These are phyloP conservation scores for Odobenus rosmarus DNA, from an alignment of 2,113 vertebrate genomes.

Conservation along the genomic window DNA sequence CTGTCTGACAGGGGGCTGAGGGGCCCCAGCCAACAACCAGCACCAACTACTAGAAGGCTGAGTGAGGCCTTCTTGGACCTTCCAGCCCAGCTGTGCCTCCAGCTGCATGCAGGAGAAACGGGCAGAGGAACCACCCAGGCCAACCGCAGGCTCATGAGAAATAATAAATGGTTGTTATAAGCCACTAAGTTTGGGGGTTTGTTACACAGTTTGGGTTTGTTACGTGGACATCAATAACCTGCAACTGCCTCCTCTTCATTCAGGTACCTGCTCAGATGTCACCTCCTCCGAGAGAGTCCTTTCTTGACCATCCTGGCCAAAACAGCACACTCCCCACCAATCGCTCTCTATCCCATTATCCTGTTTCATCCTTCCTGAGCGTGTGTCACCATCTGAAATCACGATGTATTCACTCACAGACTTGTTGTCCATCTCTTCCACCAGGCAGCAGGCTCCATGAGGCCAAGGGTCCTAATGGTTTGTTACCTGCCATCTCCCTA, in stretches of 20 bases:
- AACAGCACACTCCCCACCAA: not conserved
- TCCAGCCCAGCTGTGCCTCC: not conserved
- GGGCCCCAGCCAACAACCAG: not conserved
- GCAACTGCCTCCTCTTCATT: not conserved
- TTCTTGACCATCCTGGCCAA: not conserved
- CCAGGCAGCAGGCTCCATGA: not conserved
- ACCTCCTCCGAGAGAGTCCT: not conserved
- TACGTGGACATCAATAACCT: not conserved
- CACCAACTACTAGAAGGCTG: not conserved
- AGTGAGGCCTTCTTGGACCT: not conserved
- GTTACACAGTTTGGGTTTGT: not conserved
- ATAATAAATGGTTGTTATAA: not conserved
- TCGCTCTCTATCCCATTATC: not conserved
- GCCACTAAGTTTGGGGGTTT: not conserved
- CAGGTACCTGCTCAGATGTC: not conserved
- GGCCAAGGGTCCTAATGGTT: not conserved
- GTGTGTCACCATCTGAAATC: not conserved
- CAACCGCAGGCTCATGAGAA: not conserved
- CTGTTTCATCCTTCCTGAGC: not conserved
- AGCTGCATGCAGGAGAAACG: not conserved
- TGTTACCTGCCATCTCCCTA: not conserved
- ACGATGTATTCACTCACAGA: not conserved
- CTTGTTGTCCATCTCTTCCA: not conserved
- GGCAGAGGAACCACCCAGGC: not conserved
- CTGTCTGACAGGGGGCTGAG: not conserved